Evolutionary conservation across 2,888 invertebrate species (phyloP), one percentile per base, ranked within the genome.

Genomic region (Heliconius cydno): DNA sequence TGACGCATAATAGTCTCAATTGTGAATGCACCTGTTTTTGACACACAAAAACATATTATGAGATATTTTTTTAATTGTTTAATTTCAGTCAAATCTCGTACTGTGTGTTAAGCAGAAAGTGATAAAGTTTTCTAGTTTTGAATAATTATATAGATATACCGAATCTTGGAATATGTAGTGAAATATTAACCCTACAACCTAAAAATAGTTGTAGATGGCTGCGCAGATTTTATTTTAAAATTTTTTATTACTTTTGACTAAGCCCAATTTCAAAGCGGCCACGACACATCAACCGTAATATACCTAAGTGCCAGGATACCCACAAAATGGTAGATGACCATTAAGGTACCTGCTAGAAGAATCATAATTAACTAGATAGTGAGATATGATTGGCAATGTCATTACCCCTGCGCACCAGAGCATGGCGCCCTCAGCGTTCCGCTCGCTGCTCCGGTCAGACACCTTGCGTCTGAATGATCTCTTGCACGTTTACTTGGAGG

Each of bases 321-420:
- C 6, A 22, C 19, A 67, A 34, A 34, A 34, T 71, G 25, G 60
- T n/a, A 76, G 66, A 46, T 52, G 67, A 71, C 22, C 60, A 67
- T 74, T 60, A 46, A 73, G 63, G 67, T 73, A 57, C 72, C 68
- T 67, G 57, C 12, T 79, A 38, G 68, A 76, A 77, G 81, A 80
- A 68, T 80, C 79, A 79, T 79, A 79, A 80, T 68, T 74, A 82
- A 79, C 77, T 85, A 77, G 81, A 76, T 80, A 73, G 94, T 94
- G 94, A 93, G 92, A 93, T 94, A 94, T 94, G 93, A 91, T 89
- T 90, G 91, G 87, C 85, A 89, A 89, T 90, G 93, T 92, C 92
- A 91, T 92, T 93, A 92, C 88, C 91, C 89, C 87, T 85, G 80
- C 86, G 88, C 88, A 88, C 84, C 91, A 91, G 91, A 92, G 91